phyloP scores from a whole-genome alignment of 2,888 invertebrate genomes.

The Archips xylosteana region DNA sequence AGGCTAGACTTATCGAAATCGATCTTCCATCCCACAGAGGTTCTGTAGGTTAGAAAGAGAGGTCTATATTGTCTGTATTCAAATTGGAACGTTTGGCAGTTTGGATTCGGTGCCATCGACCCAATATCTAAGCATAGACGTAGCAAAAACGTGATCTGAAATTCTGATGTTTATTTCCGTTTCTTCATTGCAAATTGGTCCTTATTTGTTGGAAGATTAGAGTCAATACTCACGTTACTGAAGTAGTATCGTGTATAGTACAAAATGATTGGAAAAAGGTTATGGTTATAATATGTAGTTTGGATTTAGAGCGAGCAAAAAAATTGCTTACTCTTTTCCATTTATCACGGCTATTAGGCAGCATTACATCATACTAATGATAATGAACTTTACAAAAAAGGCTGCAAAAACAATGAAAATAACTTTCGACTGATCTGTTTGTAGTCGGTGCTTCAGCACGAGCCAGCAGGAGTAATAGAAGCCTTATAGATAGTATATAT shows the following conservation, averaged over 20 bases:
- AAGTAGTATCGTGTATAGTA: constrained; percentile 5
- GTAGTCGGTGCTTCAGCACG: no score
- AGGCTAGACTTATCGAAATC: constrained; percentile 7
- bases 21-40: constrained; percentile 9
- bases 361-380: not conserved
- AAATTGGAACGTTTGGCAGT: constrained; percentile 30
- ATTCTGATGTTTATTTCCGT: constrained; percentile 24
- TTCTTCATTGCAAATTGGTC: not conserved
- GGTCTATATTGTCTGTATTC: constrained; percentile 17
- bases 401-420: no score
- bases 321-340: not conserved
- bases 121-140: constrained; percentile 41
- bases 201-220: constrained; percentile 11
- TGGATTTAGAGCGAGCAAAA: not conserved
- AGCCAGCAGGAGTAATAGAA: no score
- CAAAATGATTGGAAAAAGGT: constrained; percentile 13
- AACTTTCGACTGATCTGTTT: no score
- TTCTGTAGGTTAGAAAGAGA: constrained; percentile 16
- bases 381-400: not conserved
- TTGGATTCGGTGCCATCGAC: constrained; percentile 40
- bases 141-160: constrained; percentile 43
- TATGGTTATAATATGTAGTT: not conserved
- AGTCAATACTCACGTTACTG: not conserved
- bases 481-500: no score
- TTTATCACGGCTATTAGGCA: not conserved